Base-by-base conservation (phyloP, 2,113 vertebrate species). In the Grallaria varia region DNA sequence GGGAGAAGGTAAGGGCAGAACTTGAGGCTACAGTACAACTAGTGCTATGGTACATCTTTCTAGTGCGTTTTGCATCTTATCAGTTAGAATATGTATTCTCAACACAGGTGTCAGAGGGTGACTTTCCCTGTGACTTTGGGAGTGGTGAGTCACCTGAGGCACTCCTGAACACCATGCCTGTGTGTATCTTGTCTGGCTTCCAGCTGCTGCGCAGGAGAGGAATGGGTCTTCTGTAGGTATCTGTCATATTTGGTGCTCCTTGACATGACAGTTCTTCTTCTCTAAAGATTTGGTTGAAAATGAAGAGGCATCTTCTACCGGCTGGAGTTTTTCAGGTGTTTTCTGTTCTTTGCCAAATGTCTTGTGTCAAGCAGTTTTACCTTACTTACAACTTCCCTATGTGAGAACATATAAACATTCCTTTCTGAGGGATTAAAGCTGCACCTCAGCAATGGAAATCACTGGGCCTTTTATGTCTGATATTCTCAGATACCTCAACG, bases 171-270 rank as follows among this genome's bases (percentile, higher is more conserved):
- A 4, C 24, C 5, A 12, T 67, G 42, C 25, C 15, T 23, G 67
- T 0, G 0, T 6, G 2, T 56, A 8, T 33, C 60, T 49, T 49
- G 3, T 33, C 28, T 79, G 71, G 18, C 52, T 33, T 92, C 30
- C 35, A 42, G 58, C 67, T 90, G 49, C 49, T 35, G 5, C 44
- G 88, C 18, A 8, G 42, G 77, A 89, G 63, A 39, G 37, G 25
- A 2, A 0, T n/a, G 45, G 5, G 2, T 75, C 18, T 71, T 74
- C 20, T 58, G 12, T 39, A 5, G 9, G 4, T 56, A 30, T 31
- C 50, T 95, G 68, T 76, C 27, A 15, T 13, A 12, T 27, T 18
- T 77, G 49, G 3, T n/a, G 20, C n/a, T 25, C 30, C n/a, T 53
- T 66, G 45, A 20, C 9, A 6, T n/a, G 47, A 21, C 35, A 27